These are phyloP conservation scores for Pteromalus puparum DNA, from an alignment of 1,140 invertebrate species.

Conservation along the genomic window DNA sequence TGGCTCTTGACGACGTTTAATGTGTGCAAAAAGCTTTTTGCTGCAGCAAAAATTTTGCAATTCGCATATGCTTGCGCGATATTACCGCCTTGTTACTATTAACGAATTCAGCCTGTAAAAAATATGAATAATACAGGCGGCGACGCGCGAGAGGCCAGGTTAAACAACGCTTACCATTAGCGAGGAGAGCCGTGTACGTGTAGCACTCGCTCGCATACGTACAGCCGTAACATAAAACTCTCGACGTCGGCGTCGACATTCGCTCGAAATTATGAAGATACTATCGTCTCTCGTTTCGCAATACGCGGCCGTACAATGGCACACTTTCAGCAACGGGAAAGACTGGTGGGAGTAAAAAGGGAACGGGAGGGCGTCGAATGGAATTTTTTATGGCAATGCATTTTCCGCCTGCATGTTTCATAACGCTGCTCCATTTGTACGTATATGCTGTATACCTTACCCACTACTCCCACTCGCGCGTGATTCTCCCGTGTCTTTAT, in stretches of 20 bases:
- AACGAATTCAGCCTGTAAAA: background rate
- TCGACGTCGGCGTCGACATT: background rate
- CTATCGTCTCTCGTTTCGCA: background rate
- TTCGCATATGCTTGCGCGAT: no score
- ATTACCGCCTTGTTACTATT: background rate
- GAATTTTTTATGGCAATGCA: constrained; percentile 28
- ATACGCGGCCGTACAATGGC: background rate
- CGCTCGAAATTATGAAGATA: constrained; percentile 16
- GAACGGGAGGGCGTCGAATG: background rate
- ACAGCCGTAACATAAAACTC: constrained; percentile 4
- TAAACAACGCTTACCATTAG: background rate
- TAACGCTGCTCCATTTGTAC: background rate
- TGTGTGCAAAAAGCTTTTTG: background rate
- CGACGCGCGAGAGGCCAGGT: background rate
- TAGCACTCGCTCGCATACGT: no score
- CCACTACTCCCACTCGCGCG: no score
- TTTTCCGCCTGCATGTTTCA: constrained; percentile 29
- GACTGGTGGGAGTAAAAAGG: no score
- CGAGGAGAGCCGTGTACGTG: no score
- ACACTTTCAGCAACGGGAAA: background rate
- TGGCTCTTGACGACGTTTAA: no score
- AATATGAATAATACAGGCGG: background rate
- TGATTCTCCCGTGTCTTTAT: background rate
- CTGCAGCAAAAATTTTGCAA: background rate
- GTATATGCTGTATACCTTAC: no score